Percentiles rank a stretch among this genome's conserved stretches.
These are phyloP conservation scores for Zele albiditarsus DNA, from an alignment of 2,888 invertebrate genomes.

Conservation along the genomic window DNA sequence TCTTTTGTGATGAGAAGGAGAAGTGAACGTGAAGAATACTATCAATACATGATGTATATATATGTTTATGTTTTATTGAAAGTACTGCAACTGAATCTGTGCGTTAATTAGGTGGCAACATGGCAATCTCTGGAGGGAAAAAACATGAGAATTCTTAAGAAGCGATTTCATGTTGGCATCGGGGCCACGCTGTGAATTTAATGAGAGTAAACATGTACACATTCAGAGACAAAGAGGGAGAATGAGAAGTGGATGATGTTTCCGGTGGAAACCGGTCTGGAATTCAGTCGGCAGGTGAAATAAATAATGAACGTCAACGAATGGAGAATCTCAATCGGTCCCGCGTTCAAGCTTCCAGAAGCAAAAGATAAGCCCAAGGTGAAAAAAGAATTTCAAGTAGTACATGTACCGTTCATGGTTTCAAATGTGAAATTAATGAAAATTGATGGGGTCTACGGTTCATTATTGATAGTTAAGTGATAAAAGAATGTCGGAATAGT, in stretches of 20 bases:
- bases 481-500: not conserved
- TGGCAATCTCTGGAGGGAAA: slow-evolving; percentile 29
- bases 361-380: not conserved
- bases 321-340: slow-evolving; percentile 13
- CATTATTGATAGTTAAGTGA: not conserved
- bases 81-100: not conserved
- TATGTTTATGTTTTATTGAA: not conserved
- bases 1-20: not conserved
- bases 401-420: not conserved
- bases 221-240: not conserved
- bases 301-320: slow-evolving; percentile 37
- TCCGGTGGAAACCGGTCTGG: slow-evolving; percentile 40
- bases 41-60: not conserved
- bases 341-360: not conserved
- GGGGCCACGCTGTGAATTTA: slow-evolving; percentile 13
- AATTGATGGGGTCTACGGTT: not conserved
- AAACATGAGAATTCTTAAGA: slow-evolving; percentile 27
- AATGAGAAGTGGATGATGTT: slow-evolving; percentile 24
- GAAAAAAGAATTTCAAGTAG: not conserved
- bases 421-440: not conserved
- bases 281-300: slow-evolving; percentile 33
- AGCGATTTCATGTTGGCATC: slow-evolving; percentile 15
- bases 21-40: not conserved
- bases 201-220: not conserved
- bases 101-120: slow-evolving; percentile 32